phyloP scores from a whole-genome alignment of 2,797 vertebrate species.

The Holocentrus rufus region DNA sequence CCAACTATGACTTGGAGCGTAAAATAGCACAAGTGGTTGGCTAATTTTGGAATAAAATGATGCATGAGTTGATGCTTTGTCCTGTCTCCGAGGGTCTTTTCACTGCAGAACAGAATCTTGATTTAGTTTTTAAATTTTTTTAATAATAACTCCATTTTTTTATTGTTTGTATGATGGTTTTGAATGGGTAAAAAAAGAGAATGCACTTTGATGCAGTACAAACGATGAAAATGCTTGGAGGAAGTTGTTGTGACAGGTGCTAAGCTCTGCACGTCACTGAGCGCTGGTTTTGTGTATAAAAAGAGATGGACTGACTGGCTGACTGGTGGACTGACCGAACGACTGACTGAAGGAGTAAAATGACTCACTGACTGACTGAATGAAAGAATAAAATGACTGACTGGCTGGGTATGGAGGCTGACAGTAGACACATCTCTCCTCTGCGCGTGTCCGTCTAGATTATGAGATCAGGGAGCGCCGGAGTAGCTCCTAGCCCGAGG shows the following conservation, averaged over 20 bases:
- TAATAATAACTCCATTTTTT: too few relatives aligned
- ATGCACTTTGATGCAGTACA: too few relatives aligned
- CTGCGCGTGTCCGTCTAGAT: constrained; percentile 63
- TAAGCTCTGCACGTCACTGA: too few relatives aligned
- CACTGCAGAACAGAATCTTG: not conserved
- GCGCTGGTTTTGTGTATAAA: constrained; percentile 18
- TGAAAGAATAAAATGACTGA: constrained; percentile 65
- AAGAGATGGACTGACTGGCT: constrained; percentile 39
- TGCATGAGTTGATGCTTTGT: not conserved
- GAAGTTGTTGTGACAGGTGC: not conserved
- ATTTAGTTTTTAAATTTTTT: too few relatives aligned
- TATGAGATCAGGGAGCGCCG: constrained; percentile 54
- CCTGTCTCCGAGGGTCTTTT: not conserved
- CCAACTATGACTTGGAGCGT: not conserved
- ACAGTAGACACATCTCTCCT: constrained; percentile 59
- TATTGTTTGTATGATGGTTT: too few relatives aligned
- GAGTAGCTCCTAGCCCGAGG: constrained; percentile 48
- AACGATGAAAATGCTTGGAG: not conserved
- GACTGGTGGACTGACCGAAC: not conserved
- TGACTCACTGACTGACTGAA: constrained; percentile 56
- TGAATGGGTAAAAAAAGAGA: too few relatives aligned
- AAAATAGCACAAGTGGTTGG: not conserved
- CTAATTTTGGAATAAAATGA: not conserved
- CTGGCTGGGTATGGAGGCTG: constrained; percentile 67
- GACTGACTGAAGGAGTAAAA: constrained; percentile 55